Evolutionary conservation across 2,888 invertebrate species (phyloP).

Genomic region (Chaetoderma sp.): DNA sequence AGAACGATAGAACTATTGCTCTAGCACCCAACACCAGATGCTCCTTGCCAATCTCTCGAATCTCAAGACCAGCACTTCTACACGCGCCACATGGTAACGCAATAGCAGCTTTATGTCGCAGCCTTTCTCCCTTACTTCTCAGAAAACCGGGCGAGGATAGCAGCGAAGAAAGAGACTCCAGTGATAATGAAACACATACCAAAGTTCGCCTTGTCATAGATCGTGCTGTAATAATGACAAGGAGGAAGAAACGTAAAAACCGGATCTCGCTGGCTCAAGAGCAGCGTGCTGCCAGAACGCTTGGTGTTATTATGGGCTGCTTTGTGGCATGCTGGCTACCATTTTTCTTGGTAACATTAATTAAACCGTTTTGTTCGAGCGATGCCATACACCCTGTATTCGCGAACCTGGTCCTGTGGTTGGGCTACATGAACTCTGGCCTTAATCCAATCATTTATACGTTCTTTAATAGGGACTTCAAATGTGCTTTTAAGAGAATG

Average conservation of each 20-base stretch:
- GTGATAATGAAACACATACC: neutral
- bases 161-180: slow-evolving; percentile 5
- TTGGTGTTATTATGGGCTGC: slow-evolving; percentile 96
- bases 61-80: slow-evolving; percentile 1
- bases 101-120: neutral
- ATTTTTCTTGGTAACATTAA: slow-evolving; percentile 93
- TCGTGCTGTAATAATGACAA: neutral
- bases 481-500: slow-evolving; percentile 95
- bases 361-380: slow-evolving; percentile 81
- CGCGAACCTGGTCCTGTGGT: slow-evolving; percentile 93
- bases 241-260: slow-evolving; percentile 22
- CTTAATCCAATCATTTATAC: slow-evolving; percentile 93
- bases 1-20: neutral
- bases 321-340: slow-evolving; percentile 93
- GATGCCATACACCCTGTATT: slow-evolving; percentile 86
- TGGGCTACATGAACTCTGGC: slow-evolving; percentile 97
- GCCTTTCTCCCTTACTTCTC: neutral
- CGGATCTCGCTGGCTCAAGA: slow-evolving; percentile 54
- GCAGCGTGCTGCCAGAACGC: slow-evolving; percentile 83
- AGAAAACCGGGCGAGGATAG: neutral
- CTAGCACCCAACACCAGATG: neutral
- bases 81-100: neutral
- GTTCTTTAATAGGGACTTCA: slow-evolving; percentile 96
- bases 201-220: neutral
- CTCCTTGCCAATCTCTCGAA: too few relatives aligned